A percentile compares a stretch with the other conserved stretches of the same genome.
phyloP scores from a whole-genome alignment of 2,113 vertebrate species.

The Podarcis raffonei region DNA sequence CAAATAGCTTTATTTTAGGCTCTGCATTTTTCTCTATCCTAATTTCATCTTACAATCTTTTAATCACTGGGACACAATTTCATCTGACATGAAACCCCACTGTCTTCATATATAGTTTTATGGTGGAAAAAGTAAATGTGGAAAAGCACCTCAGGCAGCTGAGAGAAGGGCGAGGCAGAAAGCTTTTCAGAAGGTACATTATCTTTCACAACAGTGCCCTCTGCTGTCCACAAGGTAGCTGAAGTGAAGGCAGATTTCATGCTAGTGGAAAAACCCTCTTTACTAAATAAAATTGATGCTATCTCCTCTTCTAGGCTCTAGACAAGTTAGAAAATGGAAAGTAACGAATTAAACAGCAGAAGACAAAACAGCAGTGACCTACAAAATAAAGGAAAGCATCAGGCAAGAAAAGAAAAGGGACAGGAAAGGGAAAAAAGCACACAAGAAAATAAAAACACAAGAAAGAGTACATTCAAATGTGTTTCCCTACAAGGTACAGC shows the following conservation, averaged over 20 bases:
- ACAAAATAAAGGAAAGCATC: conserved; percentile 53
- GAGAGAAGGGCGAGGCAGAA: conserved; percentile 65
- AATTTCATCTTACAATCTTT: background rate
- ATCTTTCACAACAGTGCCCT: conserved; percentile 78
- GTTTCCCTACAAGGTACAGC: accelerated
- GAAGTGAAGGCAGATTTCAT: conserved; percentile 71
- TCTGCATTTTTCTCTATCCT: background rate
- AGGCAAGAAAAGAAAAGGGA: conserved; percentile 36
- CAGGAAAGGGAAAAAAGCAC: background rate
- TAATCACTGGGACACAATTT: background rate
- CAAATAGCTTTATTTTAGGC: background rate
- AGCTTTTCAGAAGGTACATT: conserved; percentile 67
- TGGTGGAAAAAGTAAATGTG: conserved; percentile 34
- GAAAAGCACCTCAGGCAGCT: conserved; percentile 81
- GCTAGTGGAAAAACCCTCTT: conserved; percentile 75
- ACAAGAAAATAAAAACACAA: no score
- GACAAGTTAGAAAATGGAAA: conserved; percentile 77
- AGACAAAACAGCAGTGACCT: conserved; percentile 65
- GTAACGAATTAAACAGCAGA: conserved; percentile 69
- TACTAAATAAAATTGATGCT: conserved; percentile 88
- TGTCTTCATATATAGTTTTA: conserved; percentile 1
- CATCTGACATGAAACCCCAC: background rate
- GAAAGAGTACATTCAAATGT: background rate
- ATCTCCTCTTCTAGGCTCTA: conserved; percentile 96
- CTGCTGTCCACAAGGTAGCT: conserved; percentile 80